A percentile compares a stretch with the other conserved stretches of the same genome.
These are phyloP conservation scores for Diarsia brunnea DNA, from an alignment of 2,888 invertebrate genomes.

Conservation along the genomic window DNA sequence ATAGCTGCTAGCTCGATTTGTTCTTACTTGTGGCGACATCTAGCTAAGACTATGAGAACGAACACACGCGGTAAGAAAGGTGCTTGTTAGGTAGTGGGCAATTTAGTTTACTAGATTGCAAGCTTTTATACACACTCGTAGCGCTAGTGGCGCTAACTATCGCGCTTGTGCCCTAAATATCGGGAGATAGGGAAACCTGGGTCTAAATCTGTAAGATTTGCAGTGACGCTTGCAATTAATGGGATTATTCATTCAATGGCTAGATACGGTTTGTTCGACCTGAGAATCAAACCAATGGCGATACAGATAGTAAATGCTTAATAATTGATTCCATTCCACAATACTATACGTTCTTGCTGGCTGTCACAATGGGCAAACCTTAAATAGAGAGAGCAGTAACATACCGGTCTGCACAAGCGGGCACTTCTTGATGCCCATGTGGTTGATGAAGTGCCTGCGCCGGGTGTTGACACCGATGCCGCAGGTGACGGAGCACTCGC, in stretches of 20 bases:
- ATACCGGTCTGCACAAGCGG: constrained; percentile 92
- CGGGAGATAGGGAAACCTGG: background rate
- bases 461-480: constrained; percentile 95
- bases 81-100: background rate
- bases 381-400: background rate
- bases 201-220: background rate
- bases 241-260: too few species aligned
- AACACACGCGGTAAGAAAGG: background rate
- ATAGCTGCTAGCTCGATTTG: too few species aligned
- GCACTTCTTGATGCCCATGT: constrained; percentile 95
- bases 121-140: background rate
- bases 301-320: background rate
- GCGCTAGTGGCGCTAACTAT: background rate
- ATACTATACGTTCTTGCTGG: too few species aligned
- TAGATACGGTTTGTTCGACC: background rate
- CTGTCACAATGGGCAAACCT: too few species aligned
- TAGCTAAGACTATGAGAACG: constrained; percentile 12
- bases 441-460: constrained; percentile 93
- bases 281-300: background rate
- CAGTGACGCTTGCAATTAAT: background rate
- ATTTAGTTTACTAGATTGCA: background rate
- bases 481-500: constrained; percentile 96
- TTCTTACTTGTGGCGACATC: constrained; percentile 65
- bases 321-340: background rate
- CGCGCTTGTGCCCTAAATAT: background rate